Evolutionary conservation across 2,113 vertebrate genomes (phyloP), one percentile per base, ranked within the genome.

Genomic region (Pongo pygmaeus): DNA sequence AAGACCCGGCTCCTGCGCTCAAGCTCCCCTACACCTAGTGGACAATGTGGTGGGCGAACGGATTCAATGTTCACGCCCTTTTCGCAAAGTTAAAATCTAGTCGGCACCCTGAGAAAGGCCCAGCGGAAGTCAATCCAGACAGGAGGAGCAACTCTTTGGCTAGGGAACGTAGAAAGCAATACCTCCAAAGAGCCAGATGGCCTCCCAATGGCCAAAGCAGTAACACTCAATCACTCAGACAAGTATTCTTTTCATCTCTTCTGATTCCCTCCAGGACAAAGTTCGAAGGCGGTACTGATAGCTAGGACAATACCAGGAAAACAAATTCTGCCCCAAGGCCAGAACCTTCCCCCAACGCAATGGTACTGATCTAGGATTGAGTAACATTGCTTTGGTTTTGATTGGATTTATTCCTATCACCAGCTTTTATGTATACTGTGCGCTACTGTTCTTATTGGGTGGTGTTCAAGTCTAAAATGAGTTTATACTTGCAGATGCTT

Each of bases 351-450:
- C n/a, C 27, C 43, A 9, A 59, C n/a, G 59, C 27, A 5, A 3
- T 2, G 22, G 14, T 16, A 17, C 32, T 57, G 18, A 20, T 43
- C 64, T 32, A 70, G 67, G 72, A 50, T 38, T 43, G 4, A 17
- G 16, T 4, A 35, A 67, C 17, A 59, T 3, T 6, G 20, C 10
- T 23, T 20, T 27, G 18, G 48, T n/a, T 50, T 40, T 17, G 8
- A 3, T 1, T 32, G 3, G 9, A 46, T 2, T 69, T 20, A 50
- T n/a, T 57, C 74, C 77, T 52, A 16, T 35, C 52, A 11, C 14
- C 8, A 0, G 5, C 22, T 0, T 40, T 40, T 18, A 16, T 0
- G 20, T 11, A 27, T 2, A 50, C 50, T 8, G 30, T n/a, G 1
- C 0, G 16, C 11, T 32, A 40, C 40, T 35, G 57, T 32, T 17